These are phyloP conservation scores for Drosophila prostipennis DNA, from an alignment of 2,888 invertebrate genomes.

Conservation along the genomic window DNA sequence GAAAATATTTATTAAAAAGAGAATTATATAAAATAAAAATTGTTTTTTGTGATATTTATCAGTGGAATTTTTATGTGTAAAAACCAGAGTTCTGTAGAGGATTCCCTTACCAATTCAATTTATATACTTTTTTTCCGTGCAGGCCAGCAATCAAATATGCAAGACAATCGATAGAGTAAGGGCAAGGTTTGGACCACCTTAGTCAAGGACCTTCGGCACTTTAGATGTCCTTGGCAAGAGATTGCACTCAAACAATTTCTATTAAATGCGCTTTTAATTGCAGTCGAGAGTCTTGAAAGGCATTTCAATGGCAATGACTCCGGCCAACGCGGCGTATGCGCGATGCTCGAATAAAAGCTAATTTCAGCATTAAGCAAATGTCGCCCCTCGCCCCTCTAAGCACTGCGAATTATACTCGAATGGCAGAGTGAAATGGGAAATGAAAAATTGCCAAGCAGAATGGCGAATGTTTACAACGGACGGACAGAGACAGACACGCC, in stretches of 20 bases:
- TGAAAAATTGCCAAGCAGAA: constrained; percentile 62
- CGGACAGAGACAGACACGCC: too few species aligned
- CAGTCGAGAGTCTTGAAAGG: constrained; percentile 15
- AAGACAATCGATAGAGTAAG: constrained; percentile 17
- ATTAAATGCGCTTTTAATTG: constrained; percentile 69
- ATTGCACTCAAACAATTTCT: constrained; percentile 61
- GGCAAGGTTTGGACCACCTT: constrained; percentile 25
- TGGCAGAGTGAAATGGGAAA: constrained; percentile 44
- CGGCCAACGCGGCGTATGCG: constrained; percentile 51
- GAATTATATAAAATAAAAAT: too few species aligned
- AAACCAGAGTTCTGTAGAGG: too few species aligned
- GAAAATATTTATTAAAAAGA: too few species aligned
- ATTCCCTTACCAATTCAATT: not conserved
- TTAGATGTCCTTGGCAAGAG: constrained; percentile 43
- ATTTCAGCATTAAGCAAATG: constrained; percentile 40
- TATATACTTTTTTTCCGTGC: not conserved
- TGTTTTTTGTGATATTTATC: too few species aligned
- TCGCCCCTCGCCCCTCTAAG: constrained; percentile 17
- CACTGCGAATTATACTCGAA: constrained; percentile 33
- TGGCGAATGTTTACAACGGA: constrained; percentile 39
- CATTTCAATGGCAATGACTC: constrained; percentile 48
- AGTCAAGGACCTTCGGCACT: constrained; percentile 28
- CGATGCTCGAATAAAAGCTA: constrained; percentile 46
- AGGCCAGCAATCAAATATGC: constrained; percentile 22
- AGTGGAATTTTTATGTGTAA: too few species aligned